Base-by-base conservation (phyloP, 2,113 vertebrate species). In the Pluvialis apricaria region DNA sequence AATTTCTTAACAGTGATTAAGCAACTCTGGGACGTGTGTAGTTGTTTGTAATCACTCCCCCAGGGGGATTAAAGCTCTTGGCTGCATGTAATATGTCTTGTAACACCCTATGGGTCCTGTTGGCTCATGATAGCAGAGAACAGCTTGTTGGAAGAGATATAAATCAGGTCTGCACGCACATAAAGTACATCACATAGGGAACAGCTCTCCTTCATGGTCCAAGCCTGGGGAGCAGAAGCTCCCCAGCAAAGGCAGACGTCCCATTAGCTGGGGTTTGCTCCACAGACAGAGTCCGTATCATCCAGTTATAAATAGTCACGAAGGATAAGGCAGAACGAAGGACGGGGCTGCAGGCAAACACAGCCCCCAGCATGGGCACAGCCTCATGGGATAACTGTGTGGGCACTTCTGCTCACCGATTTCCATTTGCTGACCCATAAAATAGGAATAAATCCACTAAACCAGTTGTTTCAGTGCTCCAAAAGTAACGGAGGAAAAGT, bases 1-100 rank as follows among this genome's bases (percentile, higher is more conserved):
- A 98, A 98, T 98, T 98, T 98, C 97, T 98, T 98, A 97, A 97
- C 97, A 98, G 97, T 98, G 98, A 98, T 98, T 98, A 98, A 98
- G 98, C 97, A 98, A 98, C 97, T 96, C 97, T 38, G 91, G 95
- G 97, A 97, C 95, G 90, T 97, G 97, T 97, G 96, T 97, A 97
- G 97, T 96, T 97, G 96, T 97, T 98, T 98, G 97, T 98, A 98
- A 98, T 98, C 97, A 98, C 96, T 97, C 96, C 96, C 97, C 98
- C 96, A 90, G 95, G 97, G 97, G 97, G 96, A 98, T 97, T 97
- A 98, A 97, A 96, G 94, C 95, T 94, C 94, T 98, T 97, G 97
- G 97, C 97, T 97, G 96, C 90, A 91, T 97, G 96, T 97, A 97
- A 97, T 94, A 96, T 93, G 96, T 97, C 97, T 96, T 97, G 96